Base-by-base conservation (phyloP, 1,140 invertebrate species). In the Caerostris darwini region DNA sequence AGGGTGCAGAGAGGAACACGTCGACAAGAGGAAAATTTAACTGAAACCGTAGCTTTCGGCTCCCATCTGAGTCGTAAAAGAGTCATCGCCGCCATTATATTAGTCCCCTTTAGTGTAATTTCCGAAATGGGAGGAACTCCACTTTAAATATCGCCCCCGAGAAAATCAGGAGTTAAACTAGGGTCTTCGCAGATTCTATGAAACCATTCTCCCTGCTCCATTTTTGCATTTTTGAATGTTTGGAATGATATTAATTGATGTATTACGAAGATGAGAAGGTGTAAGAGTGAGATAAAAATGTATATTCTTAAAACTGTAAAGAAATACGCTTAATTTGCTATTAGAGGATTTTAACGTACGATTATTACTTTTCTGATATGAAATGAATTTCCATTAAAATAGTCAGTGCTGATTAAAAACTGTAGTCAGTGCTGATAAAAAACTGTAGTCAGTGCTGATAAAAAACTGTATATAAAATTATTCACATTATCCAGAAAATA, bases 151-250 rank as follows among this genome's bases (percentile, higher is more conserved):
- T 89, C 87, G 64, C 87, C 87, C 64, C 67, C 64, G 87, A 89
- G 87, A 89, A 89, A 71, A 69, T 89, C 71, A 69, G 53, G n/a
- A 89, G 87, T 89, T 89, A 71, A 89, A 89, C 64, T 89, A 50
- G 34, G 19, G 64, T 19, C 53, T 71, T 89, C 61, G 50, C 53
- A 64, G 14, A 57, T 67, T 14, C 64, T n/a, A 53, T 17, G 14
- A 50, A 69, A 77, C 53, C 50, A 53, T 8, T 34, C 34, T 34
- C 2, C 0, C n/a, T 14, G 8, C 69, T 5, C 34, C 61, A 34
- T 58, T 87, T 19, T 85, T 87, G 50, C 34, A 87, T 50, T 77
- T 77, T 50, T 59, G 59, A 58, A 87, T 34, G 57, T 12, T 53
- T 14, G 50, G 58, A 34, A 19, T 14, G 3, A 17, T 61, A 17